A percentile compares a stretch with the other conserved stretches of the same genome.
Conservation (phyloP, 2,797 vertebrate genomes). For the Taeniopygia guttata region DNA sequence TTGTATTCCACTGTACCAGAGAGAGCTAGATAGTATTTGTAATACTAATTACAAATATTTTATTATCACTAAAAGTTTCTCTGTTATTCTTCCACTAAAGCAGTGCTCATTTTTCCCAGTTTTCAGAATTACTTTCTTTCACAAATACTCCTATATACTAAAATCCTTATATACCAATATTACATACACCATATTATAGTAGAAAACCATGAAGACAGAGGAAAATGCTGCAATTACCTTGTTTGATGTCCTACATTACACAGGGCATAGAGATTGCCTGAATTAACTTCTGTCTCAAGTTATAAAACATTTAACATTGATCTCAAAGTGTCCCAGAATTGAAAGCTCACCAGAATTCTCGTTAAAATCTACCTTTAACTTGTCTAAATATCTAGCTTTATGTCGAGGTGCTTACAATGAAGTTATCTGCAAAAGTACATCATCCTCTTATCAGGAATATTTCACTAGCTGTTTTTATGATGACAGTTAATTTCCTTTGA, state of each 20-base stretch:
- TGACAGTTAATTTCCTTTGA: not conserved
- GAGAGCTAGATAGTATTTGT: not conserved
- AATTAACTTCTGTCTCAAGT: not conserved
- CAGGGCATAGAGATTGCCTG: not conserved
- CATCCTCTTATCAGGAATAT: not conserved
- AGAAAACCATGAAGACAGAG: not conserved
- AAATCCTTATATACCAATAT: not conserved
- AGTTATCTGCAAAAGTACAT: not conserved
- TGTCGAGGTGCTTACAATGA: not conserved
- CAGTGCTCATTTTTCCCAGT: not conserved
- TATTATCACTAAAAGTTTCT: not conserved
- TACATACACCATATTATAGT: not conserved
- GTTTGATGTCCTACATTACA: not conserved
- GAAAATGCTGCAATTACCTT: not conserved
- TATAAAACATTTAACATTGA: not conserved
- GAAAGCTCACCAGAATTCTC: not conserved
- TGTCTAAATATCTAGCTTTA: not conserved
- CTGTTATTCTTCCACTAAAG: not conserved
- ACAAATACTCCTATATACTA: not conserved
- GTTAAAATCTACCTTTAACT: not conserved
- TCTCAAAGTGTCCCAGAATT: not conserved
- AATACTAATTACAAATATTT: not conserved
- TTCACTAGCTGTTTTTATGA: not conserved
- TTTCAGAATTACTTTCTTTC: not conserved
- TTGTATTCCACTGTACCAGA: not conserved